Conservation (phyloP, 2,113 vertebrate species). For the Anolis carolinensis region DNA sequence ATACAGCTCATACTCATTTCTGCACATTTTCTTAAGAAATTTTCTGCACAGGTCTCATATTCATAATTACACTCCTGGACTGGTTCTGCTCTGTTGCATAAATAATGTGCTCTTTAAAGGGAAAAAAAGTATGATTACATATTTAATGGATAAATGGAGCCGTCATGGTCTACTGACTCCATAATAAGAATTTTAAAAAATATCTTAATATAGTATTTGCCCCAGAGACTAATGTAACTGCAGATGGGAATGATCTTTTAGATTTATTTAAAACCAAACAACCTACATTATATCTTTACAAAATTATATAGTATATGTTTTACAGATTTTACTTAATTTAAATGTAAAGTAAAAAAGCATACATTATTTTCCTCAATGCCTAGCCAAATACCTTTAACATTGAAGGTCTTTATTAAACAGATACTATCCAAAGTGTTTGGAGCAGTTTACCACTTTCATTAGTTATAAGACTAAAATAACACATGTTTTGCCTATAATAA, state of each 20-base stretch:
- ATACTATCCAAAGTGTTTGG: conserved; percentile 17
- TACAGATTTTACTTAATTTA: conserved; percentile 59
- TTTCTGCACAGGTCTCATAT: conserved; percentile 55
- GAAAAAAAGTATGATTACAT: conserved; percentile 63
- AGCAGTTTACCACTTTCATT: not conserved
- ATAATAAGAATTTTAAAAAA: conserved; percentile 63
- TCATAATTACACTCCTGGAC: conserved; percentile 62
- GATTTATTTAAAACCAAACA: conserved; percentile 39
- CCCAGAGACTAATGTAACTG: conserved; percentile 44
- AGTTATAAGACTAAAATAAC: not conserved
- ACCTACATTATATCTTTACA: conserved; percentile 40
- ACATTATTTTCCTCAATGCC: conserved; percentile 55
- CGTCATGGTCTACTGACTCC: conserved; percentile 61
- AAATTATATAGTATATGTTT: conserved; percentile 25
- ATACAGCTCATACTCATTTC: conserved; percentile 13
- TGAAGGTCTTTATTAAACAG: conserved; percentile 49
- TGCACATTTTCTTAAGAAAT: conserved; percentile 44
- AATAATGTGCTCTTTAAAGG: conserved; percentile 67
- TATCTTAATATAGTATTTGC: conserved; percentile 63
- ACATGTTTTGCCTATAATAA: not conserved
- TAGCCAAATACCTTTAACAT: conserved; percentile 47
- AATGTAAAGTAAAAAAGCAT: conserved; percentile 64
- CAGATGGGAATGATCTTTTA: conserved; percentile 48
- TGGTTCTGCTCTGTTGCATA: conserved; percentile 69
- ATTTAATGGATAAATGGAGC: conserved; percentile 67